Base-by-base conservation (phyloP, 2,888 invertebrate species). In the Sialis lutaria region DNA sequence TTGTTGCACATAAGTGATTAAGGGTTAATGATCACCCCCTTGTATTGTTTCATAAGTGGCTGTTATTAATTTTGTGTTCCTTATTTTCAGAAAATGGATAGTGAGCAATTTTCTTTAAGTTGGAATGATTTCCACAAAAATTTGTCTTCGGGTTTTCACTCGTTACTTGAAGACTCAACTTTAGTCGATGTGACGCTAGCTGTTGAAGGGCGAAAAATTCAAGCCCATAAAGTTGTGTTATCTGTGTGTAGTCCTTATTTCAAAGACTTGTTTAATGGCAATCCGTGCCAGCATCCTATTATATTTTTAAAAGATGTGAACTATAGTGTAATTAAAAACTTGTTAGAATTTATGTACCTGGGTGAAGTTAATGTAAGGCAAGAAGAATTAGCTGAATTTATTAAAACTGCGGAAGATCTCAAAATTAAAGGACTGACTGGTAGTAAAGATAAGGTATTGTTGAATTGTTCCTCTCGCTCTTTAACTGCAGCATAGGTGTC, bases 111-210 rank as follows among this genome's bases (percentile, higher is more conserved):
- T 61, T 79, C 79, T 61, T 69, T 80, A 63, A 75, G 77, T 61
- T 80, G 80, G 80, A 79, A 79, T 61, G 79, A 79, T 67, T 79
- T 79, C 69, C 78, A 78, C 64, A 75, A 75, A 52, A 80, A 79
- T 60, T 69, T 80, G 56, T 73, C 77, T 55, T 72, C 73, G 59
- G 79, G 78, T 49, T 77, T 80, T 57, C 71, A 74, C 62, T 70
- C 70, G 57, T 64, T 76, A 58, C 62, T 75, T 51, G 71, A 72
- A 53, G 73, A 70, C 58, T 69, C 73, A 55, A 72, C 73, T 58
- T 69, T 76, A 51, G 75, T 75, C 32, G 75, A 76, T 60, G 75
- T 75, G 46, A 75, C 75, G 49, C 66, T 75, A 50, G 75, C 75
- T 32, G 74, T 73, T 54, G 77, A 77, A 56, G 80, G 79, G 34